Evolutionary conservation across 2,797 vertebrate genomes (phyloP), one percentile per base, ranked within the genome.

Genomic region (Neosilurus hyrtlii): DNA sequence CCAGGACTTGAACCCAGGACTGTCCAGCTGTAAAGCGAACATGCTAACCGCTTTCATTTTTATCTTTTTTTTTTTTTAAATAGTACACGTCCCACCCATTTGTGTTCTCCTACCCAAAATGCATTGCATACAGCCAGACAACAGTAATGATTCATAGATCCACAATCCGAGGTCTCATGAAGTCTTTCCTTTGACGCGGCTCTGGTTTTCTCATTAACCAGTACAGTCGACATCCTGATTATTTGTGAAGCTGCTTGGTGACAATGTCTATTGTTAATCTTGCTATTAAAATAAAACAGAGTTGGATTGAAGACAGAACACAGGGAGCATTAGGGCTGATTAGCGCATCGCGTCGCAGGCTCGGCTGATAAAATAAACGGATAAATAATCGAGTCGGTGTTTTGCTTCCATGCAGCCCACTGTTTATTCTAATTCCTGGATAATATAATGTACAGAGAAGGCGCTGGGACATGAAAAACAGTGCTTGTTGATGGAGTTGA

Each of bases 401-500:
- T 80, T 72, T 73, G 81, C 24, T 82, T 71, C 77, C 52, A 63
- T 24, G 54, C 71, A 7, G 62, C 22, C 1, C n/a, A 26, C 6
- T 20, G 49, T 70, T 63, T 54, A 73, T 71, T 77, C 63, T 56
- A 35, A 74, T 52, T 63, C 71, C 35, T 5, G 43, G 72, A 73
- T 82, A 79, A 82, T 84, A 79, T 79, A 66, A 76, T 62, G 77
- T 76, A 79, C 73, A 79, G 74, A 62, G 81, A 59, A 79, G 78
- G 16, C 30, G 57, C 12, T 9, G 26, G 57, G 22, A 57, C 52
- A 57, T 54, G 10, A 30, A 57, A 30, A 57, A 11, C 54, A 1
- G 83, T 26, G 49, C 80, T 63, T 70, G 74, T 82, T 61, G 81
- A 81, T 82, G 73, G 73, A 88, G 52, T 54, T 87, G 80, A 85